A percentile compares a stretch with the other conserved stretches of the same genome.
Evolutionary conservation across 2,797 vertebrate genomes (phyloP).

Genomic region (Neosilurus hyrtlii): DNA sequence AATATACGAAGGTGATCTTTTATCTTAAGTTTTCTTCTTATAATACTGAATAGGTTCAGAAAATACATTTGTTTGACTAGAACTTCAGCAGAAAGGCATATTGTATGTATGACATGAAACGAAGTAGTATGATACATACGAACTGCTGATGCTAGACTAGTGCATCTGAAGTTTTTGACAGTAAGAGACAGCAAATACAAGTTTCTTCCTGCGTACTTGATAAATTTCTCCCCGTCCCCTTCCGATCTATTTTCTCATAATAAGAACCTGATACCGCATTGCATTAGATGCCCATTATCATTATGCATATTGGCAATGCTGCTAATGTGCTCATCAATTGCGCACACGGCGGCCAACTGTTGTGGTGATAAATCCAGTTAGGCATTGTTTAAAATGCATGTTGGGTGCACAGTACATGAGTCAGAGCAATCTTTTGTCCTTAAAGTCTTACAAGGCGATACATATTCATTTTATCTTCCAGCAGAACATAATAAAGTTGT

Average conservation of each 20-base stretch:
- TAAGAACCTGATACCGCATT: slow-evolving; percentile 46
- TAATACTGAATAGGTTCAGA: not conserved
- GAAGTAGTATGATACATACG: not conserved
- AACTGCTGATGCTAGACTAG: not conserved
- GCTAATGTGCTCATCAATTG: slow-evolving; percentile 52
- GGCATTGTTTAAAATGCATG: slow-evolving; percentile 12
- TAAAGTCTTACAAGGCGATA: not conserved
- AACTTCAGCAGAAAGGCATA: not conserved
- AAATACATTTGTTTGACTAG: not conserved
- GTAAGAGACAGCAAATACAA: slow-evolving; percentile 8
- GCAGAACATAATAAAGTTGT: not conserved
- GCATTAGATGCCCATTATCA: slow-evolving; percentile 52
- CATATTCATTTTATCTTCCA: not conserved
- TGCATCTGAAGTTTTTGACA: not conserved
- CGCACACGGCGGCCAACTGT: slow-evolving; percentile 31
- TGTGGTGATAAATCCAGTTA: slow-evolving; percentile 26
- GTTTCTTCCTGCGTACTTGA: slow-evolving; percentile 22
- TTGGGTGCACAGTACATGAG: not conserved
- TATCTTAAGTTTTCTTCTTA: not conserved
- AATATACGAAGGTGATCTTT: not conserved
- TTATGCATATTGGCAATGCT: slow-evolving; percentile 51
- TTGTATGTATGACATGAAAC: not conserved
- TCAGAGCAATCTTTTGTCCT: slow-evolving; percentile 2
- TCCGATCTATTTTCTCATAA: slow-evolving; percentile 43
- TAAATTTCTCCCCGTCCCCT: slow-evolving; percentile 32